These are phyloP conservation scores for Drosophila niveifrons DNA, from an alignment of 2,888 invertebrate species.

Conservation along the genomic window DNA sequence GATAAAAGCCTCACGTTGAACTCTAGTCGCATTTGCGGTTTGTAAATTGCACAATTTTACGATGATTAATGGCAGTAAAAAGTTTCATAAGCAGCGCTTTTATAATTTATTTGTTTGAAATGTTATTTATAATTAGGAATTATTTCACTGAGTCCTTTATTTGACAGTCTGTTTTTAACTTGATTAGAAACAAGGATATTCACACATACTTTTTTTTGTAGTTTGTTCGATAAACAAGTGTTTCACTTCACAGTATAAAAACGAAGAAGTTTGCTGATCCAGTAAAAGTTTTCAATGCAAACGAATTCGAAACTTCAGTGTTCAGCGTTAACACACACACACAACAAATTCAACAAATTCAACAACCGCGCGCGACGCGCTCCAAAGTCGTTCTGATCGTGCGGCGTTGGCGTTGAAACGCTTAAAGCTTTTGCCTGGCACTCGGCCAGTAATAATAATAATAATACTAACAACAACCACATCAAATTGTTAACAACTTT, in stretches of 20 bases:
- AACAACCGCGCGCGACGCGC: constrained; percentile 80
- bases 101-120: neutral
- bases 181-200: constrained; percentile 7
- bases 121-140: neutral
- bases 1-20: constrained; percentile 19
- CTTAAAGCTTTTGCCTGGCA: constrained; percentile 77
- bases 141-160: constrained; percentile 3
- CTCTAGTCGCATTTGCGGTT: constrained; percentile 19
- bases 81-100: constrained; percentile 6
- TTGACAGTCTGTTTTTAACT: neutral
- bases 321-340: constrained; percentile 32
- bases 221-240: constrained; percentile 26
- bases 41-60: constrained; percentile 58
- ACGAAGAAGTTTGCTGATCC: constrained; percentile 2
- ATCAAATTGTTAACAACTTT: constrained; percentile 72
- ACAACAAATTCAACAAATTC: constrained; percentile 27
- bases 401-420: constrained; percentile 65
- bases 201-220: constrained; percentile 43
- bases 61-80: constrained; percentile 8
- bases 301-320: constrained; percentile 30
- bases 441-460: constrained; percentile 42
- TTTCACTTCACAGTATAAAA: constrained; percentile 41
- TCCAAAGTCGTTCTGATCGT: constrained; percentile 83
- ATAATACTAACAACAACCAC: constrained; percentile 42
- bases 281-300: constrained; percentile 25